Base-by-base conservation (phyloP, 2,797 vertebrate species). In the Mus minutoides region DNA sequence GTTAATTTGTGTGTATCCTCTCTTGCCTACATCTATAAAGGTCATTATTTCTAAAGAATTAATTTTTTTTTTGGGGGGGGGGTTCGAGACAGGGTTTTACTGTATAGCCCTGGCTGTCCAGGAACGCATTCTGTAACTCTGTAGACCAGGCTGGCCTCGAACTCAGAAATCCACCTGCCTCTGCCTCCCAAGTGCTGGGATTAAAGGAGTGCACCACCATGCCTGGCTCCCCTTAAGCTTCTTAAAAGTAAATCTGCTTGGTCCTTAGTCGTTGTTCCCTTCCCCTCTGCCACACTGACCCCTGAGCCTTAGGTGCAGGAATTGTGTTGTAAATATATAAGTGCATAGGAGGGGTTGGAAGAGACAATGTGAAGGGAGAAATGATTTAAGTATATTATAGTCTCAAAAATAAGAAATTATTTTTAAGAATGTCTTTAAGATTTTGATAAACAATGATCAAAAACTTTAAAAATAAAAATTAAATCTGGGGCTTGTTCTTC, bases 31-130 rank as follows among this genome's bases (percentile, higher is more conserved):
- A 46, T 60, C 56, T 31, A 84, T 46, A 62, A 29, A 62, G 64
- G 26, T 62, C 16, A 62, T 49, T n/a, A 26, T 91, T 92, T 76
- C 22, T 17, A 89, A 49, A 91, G 62, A 94, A 88, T 77, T n/a
- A n/a, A n/a, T n/a, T n/a, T n/a, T n/a, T n/a, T n/a, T n/a, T n/a
- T n/a, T n/a, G n/a, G n/a, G n/a, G n/a, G n/a, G n/a, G n/a, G n/a
- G n/a, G n/a, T n/a, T n/a, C n/a, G n/a, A n/a, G n/a, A n/a, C n/a
- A n/a, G n/a, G n/a, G n/a, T n/a, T n/a, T n/a, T n/a, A n/a, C n/a
- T n/a, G n/a, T n/a, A n/a, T n/a, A n/a, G n/a, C n/a, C n/a, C n/a
- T n/a, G n/a, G n/a, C n/a, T n/a, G n/a, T n/a, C n/a, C n/a, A n/a
- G n/a, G n/a, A n/a, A n/a, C n/a, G n/a, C n/a, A n/a, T n/a, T n/a